These are phyloP conservation scores for Dasyprocta punctata DNA, from an alignment of 2,113 vertebrate species.

Conservation along the genomic window DNA sequence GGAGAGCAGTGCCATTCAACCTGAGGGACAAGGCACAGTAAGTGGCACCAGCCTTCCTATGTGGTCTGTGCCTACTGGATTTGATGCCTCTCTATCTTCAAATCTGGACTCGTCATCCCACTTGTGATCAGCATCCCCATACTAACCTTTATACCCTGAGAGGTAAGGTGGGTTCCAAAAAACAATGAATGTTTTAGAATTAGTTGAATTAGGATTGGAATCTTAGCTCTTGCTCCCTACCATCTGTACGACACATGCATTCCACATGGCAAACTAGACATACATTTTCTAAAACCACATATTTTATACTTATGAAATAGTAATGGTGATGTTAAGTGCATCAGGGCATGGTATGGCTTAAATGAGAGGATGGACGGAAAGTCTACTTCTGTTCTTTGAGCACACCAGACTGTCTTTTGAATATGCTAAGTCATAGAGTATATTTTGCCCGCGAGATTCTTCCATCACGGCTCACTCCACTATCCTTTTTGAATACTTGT, in stretches of 20 bases:
- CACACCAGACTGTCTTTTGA: neutral
- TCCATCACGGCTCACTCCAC: neutral
- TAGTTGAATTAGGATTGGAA: neutral
- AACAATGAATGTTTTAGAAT: neutral
- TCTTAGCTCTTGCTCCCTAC: neutral
- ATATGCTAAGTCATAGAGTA: neutral
- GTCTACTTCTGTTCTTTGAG: neutral
- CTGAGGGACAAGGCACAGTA: neutral
- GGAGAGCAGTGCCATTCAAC: neutral
- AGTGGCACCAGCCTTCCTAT: neutral
- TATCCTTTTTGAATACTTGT: neutral
- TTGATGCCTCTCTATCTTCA: neutral
- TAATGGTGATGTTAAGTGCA: neutral
- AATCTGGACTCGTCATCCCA: neutral
- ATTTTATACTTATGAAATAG: constrained; percentile 8
- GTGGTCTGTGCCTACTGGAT: neutral
- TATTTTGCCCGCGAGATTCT: neutral
- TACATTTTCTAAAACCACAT: neutral
- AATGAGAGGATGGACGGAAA: neutral
- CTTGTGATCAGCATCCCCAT: neutral
- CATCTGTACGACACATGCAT: neutral
- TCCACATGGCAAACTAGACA: neutral
- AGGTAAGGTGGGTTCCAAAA: neutral
- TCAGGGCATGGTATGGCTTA: neutral
- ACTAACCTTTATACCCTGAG: neutral